These are phyloP conservation scores for Synanthedon myopaeformis DNA, from an alignment of 2,888 invertebrate genomes.

Conservation along the genomic window DNA sequence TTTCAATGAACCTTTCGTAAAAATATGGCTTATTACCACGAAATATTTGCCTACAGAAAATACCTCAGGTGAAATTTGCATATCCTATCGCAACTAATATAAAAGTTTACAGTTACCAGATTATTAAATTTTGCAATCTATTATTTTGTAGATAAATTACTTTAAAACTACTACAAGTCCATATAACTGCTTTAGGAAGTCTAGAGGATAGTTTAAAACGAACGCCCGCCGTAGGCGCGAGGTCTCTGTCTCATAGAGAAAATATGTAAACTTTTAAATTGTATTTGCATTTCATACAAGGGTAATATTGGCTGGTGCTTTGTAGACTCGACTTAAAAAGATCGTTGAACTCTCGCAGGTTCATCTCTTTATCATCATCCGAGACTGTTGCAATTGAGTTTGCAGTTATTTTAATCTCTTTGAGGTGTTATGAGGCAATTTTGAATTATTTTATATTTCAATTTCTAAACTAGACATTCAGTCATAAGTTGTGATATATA, in stretches of 20 bases:
- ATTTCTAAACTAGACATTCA: too few relatives aligned
- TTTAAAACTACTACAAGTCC: neutral
- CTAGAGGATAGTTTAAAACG: slow-evolving; percentile 9
- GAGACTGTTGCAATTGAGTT: slow-evolving; percentile 5
- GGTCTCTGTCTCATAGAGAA: slow-evolving; percentile 43
- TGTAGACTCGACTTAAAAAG: slow-evolving; percentile 16
- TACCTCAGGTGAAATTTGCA: too few relatives aligned
- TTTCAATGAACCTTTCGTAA: neutral
- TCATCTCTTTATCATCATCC: slow-evolving; percentile 1
- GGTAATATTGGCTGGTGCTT: slow-evolving; percentile 57
- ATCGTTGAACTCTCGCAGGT: neutral
- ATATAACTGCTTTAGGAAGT: neutral
- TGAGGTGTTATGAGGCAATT: neutral
- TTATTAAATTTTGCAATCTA: neutral
- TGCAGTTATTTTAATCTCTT: slow-evolving; percentile 2
- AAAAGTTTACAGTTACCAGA: too few relatives aligned
- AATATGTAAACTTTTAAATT: slow-evolving; percentile 68
- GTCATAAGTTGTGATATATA: too few relatives aligned
- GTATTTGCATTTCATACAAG: slow-evolving; percentile 65
- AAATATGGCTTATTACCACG: neutral
- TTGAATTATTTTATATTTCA: neutral
- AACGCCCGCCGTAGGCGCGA: slow-evolving; percentile 39
- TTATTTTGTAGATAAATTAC: neutral
- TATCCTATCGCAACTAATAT: too few relatives aligned
- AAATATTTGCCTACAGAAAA: too few relatives aligned